Evolutionary conservation across 2,113 vertebrate genomes (phyloP).

Genomic region (Passerina amoena): DNA sequence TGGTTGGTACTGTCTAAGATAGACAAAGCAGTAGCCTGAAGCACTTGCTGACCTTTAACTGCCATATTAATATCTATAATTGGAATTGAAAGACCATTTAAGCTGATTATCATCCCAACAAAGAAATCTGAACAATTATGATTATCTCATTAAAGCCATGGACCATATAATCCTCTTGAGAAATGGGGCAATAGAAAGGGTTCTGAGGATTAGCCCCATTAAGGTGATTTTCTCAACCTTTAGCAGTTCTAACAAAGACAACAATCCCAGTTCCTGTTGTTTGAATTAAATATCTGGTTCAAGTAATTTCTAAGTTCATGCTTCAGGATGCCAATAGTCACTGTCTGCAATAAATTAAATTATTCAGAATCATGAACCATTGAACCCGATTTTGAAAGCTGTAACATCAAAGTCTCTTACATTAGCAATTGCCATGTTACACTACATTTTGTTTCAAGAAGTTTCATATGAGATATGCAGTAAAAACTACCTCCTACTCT

Average conservation of each 20-base stretch:
- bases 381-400: background rate
- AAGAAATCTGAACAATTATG: slow-evolving; percentile 20
- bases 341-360: background rate
- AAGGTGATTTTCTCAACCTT: slow-evolving; percentile 32
- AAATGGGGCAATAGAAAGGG: background rate
- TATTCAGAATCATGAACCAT: background rate
- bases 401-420: background rate
- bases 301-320: background rate
- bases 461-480: background rate
- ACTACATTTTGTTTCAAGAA: background rate
- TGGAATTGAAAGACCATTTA: slow-evolving; percentile 45
- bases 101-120: slow-evolving; percentile 48
- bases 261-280: background rate
- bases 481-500: background rate
- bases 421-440: background rate
- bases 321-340: background rate
- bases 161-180: background rate
- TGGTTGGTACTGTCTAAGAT: background rate
- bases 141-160: slow-evolving; percentile 30
- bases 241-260: background rate
- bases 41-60: slow-evolving; percentile 48
- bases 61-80: slow-evolving; percentile 25
- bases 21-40: background rate
- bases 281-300: background rate
- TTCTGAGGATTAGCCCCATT: slow-evolving; percentile 34